A percentile compares a stretch with the other conserved stretches of the same genome.
These are phyloP conservation scores for Garrulus glandarius DNA, from an alignment of 2,797 vertebrate species.

Conservation along the genomic window DNA sequence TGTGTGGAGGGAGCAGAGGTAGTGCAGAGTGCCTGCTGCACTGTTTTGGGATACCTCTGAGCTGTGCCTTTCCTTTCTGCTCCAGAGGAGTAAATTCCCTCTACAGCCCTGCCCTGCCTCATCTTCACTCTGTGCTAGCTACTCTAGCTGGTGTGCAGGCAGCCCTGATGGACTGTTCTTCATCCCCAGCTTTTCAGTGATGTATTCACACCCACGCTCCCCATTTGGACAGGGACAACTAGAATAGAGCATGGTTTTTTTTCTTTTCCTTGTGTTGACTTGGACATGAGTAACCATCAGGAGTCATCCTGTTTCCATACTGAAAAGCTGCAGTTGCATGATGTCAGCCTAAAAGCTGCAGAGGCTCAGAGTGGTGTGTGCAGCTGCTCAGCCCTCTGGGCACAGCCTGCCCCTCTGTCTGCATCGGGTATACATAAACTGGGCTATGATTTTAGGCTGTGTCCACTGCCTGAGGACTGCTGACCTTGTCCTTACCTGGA, in stretches of 20 bases:
- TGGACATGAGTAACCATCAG: not conserved
- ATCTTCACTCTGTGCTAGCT: not conserved
- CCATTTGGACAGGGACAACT: not conserved
- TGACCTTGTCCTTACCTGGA: not conserved
- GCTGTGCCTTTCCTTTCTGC: not conserved
- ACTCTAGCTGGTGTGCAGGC: not conserved
- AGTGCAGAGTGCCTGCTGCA: not conserved
- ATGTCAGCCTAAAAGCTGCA: not conserved
- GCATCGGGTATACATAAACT: not conserved
- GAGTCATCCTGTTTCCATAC: not conserved
- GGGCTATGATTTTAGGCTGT: not conserved
- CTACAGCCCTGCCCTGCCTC: not conserved
- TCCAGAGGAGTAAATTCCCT: not conserved
- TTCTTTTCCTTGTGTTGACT: not conserved
- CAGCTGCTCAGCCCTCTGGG: not conserved
- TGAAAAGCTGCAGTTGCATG: not conserved
- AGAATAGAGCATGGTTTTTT: not conserved
- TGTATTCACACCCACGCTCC: not conserved
- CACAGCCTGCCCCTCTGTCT: not conserved
- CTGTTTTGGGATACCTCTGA: not conserved
- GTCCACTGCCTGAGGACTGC: not conserved
- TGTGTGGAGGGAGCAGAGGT: not conserved
- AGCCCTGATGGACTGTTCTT: not conserved
- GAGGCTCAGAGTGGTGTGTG: not conserved
- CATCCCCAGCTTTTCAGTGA: not conserved